Evolutionary conservation across 2,888 invertebrate species (phyloP).

Genomic region (Stenodera caucasica): DNA sequence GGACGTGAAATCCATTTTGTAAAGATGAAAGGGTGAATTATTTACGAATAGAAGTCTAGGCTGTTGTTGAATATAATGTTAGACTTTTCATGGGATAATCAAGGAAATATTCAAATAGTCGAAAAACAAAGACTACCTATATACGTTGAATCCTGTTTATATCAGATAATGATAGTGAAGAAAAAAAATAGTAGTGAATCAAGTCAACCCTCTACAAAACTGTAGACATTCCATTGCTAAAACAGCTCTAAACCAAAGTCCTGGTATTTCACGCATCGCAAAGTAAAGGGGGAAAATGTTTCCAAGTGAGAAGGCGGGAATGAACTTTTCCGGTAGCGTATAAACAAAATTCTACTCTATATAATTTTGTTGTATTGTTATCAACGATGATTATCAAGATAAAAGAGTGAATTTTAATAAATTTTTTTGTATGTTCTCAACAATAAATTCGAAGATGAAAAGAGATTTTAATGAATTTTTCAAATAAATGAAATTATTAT

Average conservation of each 20-base stretch:
- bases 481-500: background rate
- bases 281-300: constrained; percentile 46
- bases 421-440: background rate
- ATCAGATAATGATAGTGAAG: constrained; percentile 46
- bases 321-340: constrained; percentile 40
- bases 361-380: too few relatives aligned
- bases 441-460: background rate
- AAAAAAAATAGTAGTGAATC: constrained; percentile 46
- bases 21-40: constrained; percentile 34
- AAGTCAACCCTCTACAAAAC: constrained; percentile 38
- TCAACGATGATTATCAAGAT: too few relatives aligned
- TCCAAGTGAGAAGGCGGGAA: constrained; percentile 41
- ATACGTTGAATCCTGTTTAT: constrained; percentile 43
- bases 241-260: constrained; percentile 47
- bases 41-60: constrained; percentile 16
- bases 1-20: constrained; percentile 35
- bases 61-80: constrained; percentile 1
- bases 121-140: constrained; percentile 29
- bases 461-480: background rate
- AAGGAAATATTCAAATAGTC: constrained; percentile 12
- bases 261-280: constrained; percentile 50
- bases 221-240: constrained; percentile 44
- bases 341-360: constrained; percentile 28
- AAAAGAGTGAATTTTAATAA: background rate
- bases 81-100: constrained; percentile 8